Evolutionary conservation across 2,888 invertebrate species (phyloP).

Genomic region (Andrena dorsata): DNA sequence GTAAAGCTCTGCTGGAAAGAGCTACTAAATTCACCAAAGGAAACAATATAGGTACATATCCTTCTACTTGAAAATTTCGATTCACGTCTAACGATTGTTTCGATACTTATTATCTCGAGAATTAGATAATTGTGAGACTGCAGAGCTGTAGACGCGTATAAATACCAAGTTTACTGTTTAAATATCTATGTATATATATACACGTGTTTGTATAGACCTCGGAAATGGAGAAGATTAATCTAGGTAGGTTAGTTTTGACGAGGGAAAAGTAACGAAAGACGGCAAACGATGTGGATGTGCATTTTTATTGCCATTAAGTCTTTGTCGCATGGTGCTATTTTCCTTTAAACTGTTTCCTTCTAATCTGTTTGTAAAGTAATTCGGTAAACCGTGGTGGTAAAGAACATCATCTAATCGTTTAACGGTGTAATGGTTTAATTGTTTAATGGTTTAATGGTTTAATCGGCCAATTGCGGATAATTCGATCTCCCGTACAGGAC

Average conservation of each 20-base stretch:
- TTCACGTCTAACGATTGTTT: too few species aligned
- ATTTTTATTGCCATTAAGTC: conserved; percentile 73
- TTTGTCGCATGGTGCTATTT: conserved; percentile 64
- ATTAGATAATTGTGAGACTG: too few species aligned
- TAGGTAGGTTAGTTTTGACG: background rate
- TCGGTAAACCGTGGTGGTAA: conserved; percentile 45
- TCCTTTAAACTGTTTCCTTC: conserved; percentile 46
- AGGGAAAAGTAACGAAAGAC: conserved; percentile 9
- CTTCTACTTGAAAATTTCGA: too few species aligned
- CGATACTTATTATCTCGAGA: too few species aligned
- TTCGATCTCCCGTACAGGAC: conserved; percentile 23
- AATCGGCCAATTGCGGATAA: conserved; percentile 46
- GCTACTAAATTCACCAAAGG: background rate
- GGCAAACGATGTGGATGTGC: conserved; percentile 57
- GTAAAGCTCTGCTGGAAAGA: background rate
- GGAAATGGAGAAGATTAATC: too few species aligned
- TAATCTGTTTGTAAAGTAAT: conserved; percentile 54
- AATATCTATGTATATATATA: too few species aligned
- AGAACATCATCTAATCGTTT: conserved; percentile 36
- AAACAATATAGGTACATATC: too few species aligned
- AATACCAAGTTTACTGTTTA: too few species aligned
- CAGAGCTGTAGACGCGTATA: too few species aligned
- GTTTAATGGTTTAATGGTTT: conserved; percentile 46
- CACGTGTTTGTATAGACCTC: too few species aligned
- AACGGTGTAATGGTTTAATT: too few species aligned